Base-by-base conservation (phyloP, 2,797 vertebrate species). In the Acomys russatus region DNA sequence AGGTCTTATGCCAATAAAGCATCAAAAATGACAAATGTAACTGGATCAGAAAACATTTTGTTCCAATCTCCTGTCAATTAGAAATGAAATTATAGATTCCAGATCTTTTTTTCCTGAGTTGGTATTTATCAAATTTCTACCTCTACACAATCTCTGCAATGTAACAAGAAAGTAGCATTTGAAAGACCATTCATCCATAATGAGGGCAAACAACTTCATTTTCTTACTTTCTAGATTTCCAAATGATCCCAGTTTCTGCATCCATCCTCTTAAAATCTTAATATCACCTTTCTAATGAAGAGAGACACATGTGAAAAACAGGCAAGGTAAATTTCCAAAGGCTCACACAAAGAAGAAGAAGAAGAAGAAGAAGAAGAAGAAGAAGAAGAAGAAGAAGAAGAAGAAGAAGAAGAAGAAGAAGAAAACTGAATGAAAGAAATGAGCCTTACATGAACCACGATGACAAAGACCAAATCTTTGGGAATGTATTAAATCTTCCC, bases 1-100 rank as follows among this genome's bases (percentile, higher is more conserved):
- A 97, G 97, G 94, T 98, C 96, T 97, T 92, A 94, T 97, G 98
- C 98, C 98, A 98, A 54, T 95, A 98, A 93, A 98, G 85, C 95
- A 23, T 97, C 98, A 98, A 98, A 98, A 98, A 88, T 97, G 95
- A 96, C 98, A 98, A 97, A 96, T 97, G 95, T 96, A 97, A 94
- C 97, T 97, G 97, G 44, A 98, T 97, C 97, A 97, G 92, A 97
- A 90, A 98, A 56, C 76, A 64, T 96, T 98, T 98, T 98, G 97
- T 98, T 98, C 74, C 94, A 94, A 80, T 61, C 85, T 77, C 94
- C 94, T 98, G 97, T 97, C 98, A 98, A 93, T 97, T 98, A 98
- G 93, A 93, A 97, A 93, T 85, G 96, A 97, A 97, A 96, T 97
- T 92, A 98, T 98, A 92, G 59, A 98, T 98, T 97, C 97, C 92